A percentile compares a stretch with the other conserved stretches of the same genome.
phyloP scores from a whole-genome alignment of 2,888 invertebrate species.

The Teleogryllus oceanicus region DNA sequence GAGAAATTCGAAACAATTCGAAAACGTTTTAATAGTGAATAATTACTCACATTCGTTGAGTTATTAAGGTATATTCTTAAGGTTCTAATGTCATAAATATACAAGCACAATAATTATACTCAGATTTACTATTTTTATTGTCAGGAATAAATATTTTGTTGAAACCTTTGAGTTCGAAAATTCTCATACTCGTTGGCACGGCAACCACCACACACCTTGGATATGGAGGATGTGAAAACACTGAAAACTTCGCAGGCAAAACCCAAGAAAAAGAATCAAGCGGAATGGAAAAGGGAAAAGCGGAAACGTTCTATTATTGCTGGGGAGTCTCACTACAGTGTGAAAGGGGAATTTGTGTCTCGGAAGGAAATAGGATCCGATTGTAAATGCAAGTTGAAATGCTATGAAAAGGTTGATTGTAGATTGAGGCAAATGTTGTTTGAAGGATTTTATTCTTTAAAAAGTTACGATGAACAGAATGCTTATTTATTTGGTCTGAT shows the following conservation, averaged over 20 bases:
- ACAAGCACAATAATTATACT: no score
- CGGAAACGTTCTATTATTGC: slow-evolving; percentile 56
- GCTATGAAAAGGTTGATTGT: slow-evolving; percentile 54
- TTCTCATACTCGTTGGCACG: neutral
- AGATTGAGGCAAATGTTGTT: slow-evolving; percentile 54
- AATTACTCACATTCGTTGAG: no score
- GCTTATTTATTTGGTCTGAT: slow-evolving; percentile 58
- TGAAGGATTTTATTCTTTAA: slow-evolving; percentile 56
- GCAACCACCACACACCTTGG: neutral
- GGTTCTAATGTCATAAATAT: no score
- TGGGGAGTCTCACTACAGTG: slow-evolving; percentile 56
- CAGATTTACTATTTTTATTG: no score
- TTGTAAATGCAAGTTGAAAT: slow-evolving; percentile 54
- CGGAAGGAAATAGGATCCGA: slow-evolving; percentile 55
- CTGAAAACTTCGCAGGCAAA: slow-evolving; percentile 34
- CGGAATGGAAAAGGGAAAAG: slow-evolving; percentile 60
- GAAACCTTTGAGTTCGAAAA: no score
- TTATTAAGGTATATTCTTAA: no score
- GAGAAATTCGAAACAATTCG: no score
- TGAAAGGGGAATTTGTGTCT: slow-evolving; percentile 57
- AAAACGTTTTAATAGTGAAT: no score
- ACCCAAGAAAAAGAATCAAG: slow-evolving; percentile 41
- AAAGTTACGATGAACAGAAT: slow-evolving; percentile 58
- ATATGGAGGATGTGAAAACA: slow-evolving; percentile 26
- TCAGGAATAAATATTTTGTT: no score